Evolutionary conservation across 2,113 vertebrate genomes (phyloP).

Genomic region (Catharus minimus): DNA sequence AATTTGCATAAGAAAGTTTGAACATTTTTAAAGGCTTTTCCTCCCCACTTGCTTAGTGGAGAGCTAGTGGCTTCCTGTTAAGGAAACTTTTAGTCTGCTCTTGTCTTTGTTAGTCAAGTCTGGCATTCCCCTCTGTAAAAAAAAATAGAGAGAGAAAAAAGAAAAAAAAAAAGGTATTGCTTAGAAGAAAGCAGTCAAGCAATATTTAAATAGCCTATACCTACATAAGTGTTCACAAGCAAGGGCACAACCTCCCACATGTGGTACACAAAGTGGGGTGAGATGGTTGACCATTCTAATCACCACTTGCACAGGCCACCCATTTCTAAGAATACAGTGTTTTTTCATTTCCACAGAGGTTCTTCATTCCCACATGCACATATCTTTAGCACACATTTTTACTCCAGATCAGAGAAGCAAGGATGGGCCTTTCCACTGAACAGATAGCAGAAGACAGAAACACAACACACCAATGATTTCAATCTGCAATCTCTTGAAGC

Average conservation of each 20-base stretch:
- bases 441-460: not conserved
- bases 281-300: not conserved
- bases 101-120: slow-evolving; percentile 70
- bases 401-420: not conserved
- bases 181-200: slow-evolving; percentile 7
- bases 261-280: not conserved
- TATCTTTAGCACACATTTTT: not conserved
- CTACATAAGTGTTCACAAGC: not conserved
- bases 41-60: slow-evolving; percentile 23
- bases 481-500: not conserved
- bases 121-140: slow-evolving; percentile 57
- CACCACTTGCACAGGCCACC: not conserved
- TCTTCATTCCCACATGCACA: not conserved
- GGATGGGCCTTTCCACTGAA: not conserved
- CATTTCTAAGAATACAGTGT: slow-evolving; percentile 25
- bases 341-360: not conserved
- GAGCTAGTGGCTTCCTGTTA: slow-evolving; percentile 73
- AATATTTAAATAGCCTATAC: not conserved
- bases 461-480: not conserved
- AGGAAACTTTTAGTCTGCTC: slow-evolving; percentile 66
- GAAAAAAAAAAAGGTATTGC: not conserved
- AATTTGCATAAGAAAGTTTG: slow-evolving; percentile 53
- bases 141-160: too few relatives aligned
- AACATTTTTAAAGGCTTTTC: slow-evolving; percentile 35
- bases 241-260: not conserved